Evolutionary conservation across 2,797 vertebrate genomes (phyloP).

Genomic region (Danio albolineatus): DNA sequence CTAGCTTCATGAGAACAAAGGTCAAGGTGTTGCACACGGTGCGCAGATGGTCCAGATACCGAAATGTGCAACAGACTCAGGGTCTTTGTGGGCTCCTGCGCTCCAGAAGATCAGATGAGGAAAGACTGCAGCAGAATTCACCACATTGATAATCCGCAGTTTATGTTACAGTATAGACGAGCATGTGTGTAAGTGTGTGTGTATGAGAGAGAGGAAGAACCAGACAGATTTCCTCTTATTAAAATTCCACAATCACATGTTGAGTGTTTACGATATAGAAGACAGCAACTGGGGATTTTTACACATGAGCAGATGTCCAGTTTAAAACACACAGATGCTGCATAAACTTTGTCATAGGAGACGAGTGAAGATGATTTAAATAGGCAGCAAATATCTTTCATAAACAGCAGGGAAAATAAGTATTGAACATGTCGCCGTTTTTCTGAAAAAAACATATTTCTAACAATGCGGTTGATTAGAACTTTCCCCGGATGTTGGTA

Average conservation of each 20-base stretch:
- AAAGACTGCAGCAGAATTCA: conserved; percentile 1
- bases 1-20: conserved; percentile 38
- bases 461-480: too few species aligned
- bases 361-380: conserved; percentile 6
- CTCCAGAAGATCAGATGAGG: conserved; percentile 5
- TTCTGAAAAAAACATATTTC: too few species aligned
- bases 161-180: neutral
- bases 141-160: neutral
- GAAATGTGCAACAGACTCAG: neutral
- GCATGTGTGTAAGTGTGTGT: neutral
- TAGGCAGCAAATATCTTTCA: too few species aligned
- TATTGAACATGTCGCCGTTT: too few species aligned
- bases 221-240: conserved; percentile 39
- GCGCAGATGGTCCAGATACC: conserved; percentile 41
- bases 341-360: conserved; percentile 25
- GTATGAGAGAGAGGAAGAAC: neutral
- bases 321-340: conserved; percentile 33
- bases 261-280: conserved; percentile 35
- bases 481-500: too few species aligned
- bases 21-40: conserved; percentile 43
- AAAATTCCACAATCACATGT: conserved; percentile 39
- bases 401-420: too few species aligned
- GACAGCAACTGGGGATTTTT: conserved; percentile 41
- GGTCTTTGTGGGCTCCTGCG: neutral
- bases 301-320: conserved; percentile 47